A percentile compares a stretch with the other conserved stretches of the same genome.
These are phyloP conservation scores for Lasioglossum zephyrum DNA, from an alignment of 2,888 invertebrate genomes.

Conservation along the genomic window DNA sequence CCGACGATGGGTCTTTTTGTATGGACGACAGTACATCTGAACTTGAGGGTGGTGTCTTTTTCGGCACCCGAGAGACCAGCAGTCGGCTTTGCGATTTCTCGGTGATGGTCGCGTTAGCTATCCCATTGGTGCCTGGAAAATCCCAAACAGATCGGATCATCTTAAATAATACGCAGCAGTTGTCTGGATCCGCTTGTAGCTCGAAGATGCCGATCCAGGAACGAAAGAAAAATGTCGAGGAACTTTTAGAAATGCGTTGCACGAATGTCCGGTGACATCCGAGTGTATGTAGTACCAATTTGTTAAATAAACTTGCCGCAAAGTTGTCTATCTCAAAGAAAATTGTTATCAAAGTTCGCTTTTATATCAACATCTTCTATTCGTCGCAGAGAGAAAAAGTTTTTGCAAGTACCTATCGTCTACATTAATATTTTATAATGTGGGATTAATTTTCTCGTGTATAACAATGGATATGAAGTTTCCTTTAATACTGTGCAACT, in stretches of 20 bases:
- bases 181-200: neutral
- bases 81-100: constrained; percentile 45
- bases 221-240: neutral
- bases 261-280: too few species aligned
- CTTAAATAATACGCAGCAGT: neutral
- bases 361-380: too few species aligned
- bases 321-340: too few species aligned
- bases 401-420: too few species aligned
- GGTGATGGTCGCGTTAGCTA: constrained; percentile 65
- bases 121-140: constrained; percentile 77
- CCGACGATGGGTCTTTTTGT: neutral
- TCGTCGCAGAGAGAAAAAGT: too few species aligned
- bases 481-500: too few species aligned
- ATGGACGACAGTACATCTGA: neutral
- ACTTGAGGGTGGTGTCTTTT: constrained; percentile 34
- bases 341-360: too few species aligned
- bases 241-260: neutral
- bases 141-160: neutral
- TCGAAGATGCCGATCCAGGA: neutral
- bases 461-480: too few species aligned
- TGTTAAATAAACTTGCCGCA: too few species aligned
- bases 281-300: too few species aligned
- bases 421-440: too few species aligned
- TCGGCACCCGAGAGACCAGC: constrained; percentile 71
- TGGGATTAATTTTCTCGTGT: too few species aligned